Evolutionary conservation across 53 echinoderm and acorn worm genomes (phyloP), one percentile per base, ranked within the genome.

Genomic region (Echinarachnius parma): DNA sequence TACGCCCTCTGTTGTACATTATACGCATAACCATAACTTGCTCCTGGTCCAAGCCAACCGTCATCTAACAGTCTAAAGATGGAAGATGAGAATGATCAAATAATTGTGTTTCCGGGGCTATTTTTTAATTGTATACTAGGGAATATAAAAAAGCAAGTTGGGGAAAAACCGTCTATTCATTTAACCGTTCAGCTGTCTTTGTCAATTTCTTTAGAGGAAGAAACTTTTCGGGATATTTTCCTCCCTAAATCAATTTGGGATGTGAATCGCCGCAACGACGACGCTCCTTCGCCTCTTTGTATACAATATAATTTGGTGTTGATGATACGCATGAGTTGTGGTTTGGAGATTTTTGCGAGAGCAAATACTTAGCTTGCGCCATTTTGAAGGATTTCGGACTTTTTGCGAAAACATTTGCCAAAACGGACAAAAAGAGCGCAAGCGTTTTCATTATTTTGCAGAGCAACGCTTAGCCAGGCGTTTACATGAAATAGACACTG

Each of bases 21-120:
- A 27, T 42, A 72, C 74, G 74, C 74, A 56, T 72, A 72, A 56
- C 56, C 56, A 56, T 56, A 72, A 56, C 55, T 56, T 72, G 34
- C 57, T 42, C 15, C 16, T n/a, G n/a, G n/a, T n/a, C 15, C 10
- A 72, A 56, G 74, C 56, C 74, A 72, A 72, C n/a, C n/a, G n/a
- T n/a, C n/a, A n/a, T n/a, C n/a, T n/a, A n/a, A n/a, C 74, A 72
- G 9, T 4, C 19, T 9, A 37, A 50, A 57, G 52, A 52, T 37
- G 27, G n/a, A 56, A 56, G 46, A 25, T 42, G 74, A 28, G 57
- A 39, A 34, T 39, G 74, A 72, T 72, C 74, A 72, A 72, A 72
- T 72, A 57, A 32, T 52, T 32, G 35, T 30, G 22, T 68, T 68
- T 68, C 34, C 32, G 33, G 1, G 11, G 16, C 4, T 50, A 50